Base-by-base conservation (phyloP, 2,888 invertebrate species). In the Stenodema calcarata region DNA sequence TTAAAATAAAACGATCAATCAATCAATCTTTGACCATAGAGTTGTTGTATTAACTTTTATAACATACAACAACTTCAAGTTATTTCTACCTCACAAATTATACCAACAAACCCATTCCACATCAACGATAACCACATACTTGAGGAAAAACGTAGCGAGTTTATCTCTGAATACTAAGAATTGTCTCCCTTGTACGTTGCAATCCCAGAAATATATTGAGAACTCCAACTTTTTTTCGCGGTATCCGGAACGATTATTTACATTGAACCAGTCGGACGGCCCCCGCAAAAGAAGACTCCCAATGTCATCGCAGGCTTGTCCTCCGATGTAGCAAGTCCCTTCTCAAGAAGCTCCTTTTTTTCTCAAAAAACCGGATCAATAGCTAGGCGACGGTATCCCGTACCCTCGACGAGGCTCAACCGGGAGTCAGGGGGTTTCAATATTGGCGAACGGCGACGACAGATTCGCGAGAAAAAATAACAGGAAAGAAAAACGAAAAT, bases 361-460 rank as follows among this genome's bases (percentile, higher is more conserved):
- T 78, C 44, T 78, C 78, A 78, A 78, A 78, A 78, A 78, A 78
- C 78, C 78, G 78, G 78, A 78, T 78, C 78, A 78, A 78, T 78
- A 78, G 78, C 78, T 44, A 62, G 47, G 47, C 12, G 35, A 35
- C 3, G 47, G 47, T 47, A 30, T 44, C 42, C 44, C 78, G 18
- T 78, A 78, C 78, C 18, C 44, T 23, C 62, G 4, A 9, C 44
- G 3, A 0, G 42, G 78, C 16, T 78, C 44, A 44, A 44, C 44
- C 73, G 12, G 78, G 78, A 78, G 44, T n/a, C 23, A 78, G n/a
- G 78, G 47, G 35, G 16, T 47, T 23, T 42, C 23, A 78, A 78
- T 78, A 78, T 78, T 44, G 78, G 78, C 78, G 4, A 18, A 16
- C n/a, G 12, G 27, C 35, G 7, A 2, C 7, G 35, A 35, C 35